Base-by-base conservation (phyloP, 2,888 invertebrate genomes). In the Tillus elongatus region DNA sequence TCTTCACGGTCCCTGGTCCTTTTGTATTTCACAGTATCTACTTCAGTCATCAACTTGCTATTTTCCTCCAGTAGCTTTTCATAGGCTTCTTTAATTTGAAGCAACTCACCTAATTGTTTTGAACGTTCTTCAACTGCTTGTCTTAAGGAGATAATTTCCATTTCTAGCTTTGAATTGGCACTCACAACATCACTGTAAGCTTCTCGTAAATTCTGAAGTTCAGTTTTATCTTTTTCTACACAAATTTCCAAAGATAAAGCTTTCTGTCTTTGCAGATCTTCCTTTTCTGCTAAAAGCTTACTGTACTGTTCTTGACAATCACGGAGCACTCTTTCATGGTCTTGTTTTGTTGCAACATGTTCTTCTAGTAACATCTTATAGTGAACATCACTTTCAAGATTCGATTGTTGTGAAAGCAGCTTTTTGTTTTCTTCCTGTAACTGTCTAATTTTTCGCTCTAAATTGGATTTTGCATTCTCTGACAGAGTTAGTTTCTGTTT, bases 11-110 rank as follows among this genome's bases (percentile, higher is more conserved):
- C 66, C 35, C 58, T 53, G 3, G 46, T 44, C 39, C 60, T 47
- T 44, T 65, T 63, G 39, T 58, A 61, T 38, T 60, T 61, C n/a
- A 64, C 32, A 2, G 64, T 61, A 40, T 64, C 63, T 2, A 61
- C 45, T 43, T 66, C 63, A 2, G 57, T 56, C 47, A 53, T 53
- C 8, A 61, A 40, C 38, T 57, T 58, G 36, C 52, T 62, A 44
- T 64, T 63, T 40, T 63, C 64, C 46, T 66, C 64, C 11, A 63
- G 46, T 10, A 66, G 41, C 41, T 58, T 61, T 36, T 64, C 57
- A 39, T 64, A 64, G 1, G 60, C 60, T 42, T 66, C 64, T 45
- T 62, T 62, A 13, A 63, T 49, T 8, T 52, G 41, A 3, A 41
- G 38, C 8, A 51, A 36, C 30, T 53, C 49, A 10, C 38, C 36